Conservation (phyloP, 2,888 invertebrate species). For the Chrysodeixis includens region DNA sequence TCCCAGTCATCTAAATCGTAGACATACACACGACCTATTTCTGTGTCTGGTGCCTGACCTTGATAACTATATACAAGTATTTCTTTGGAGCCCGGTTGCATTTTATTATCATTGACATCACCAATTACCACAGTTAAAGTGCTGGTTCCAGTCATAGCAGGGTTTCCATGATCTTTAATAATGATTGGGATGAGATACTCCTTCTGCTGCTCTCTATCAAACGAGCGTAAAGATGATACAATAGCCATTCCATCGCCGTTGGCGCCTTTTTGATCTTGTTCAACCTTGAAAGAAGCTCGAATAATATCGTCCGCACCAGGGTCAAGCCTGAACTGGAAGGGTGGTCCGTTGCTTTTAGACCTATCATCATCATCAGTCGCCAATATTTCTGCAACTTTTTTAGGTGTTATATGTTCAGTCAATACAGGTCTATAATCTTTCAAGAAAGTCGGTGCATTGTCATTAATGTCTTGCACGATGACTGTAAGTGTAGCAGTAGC, state of each 20-base stretch:
- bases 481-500: constrained; percentile 98
- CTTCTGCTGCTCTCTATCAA: constrained; percentile 98
- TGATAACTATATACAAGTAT: constrained; percentile 99
- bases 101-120: constrained; percentile 99
- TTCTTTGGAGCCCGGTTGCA: constrained; percentile 99
- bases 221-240: constrained; percentile 97
- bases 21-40: constrained; percentile 98
- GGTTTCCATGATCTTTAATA: constrained; percentile 98
- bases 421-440: constrained; percentile 97
- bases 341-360: constrained; percentile 98
- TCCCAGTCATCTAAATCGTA: constrained; percentile 99
- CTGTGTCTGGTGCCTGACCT: constrained; percentile 96
- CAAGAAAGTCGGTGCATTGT: constrained; percentile 97
- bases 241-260: constrained; percentile 99
- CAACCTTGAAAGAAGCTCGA: constrained; percentile 97
- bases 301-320: constrained; percentile 98
- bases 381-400: constrained; percentile 97
- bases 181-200: constrained; percentile 99
- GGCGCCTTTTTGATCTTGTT: constrained; percentile 98
- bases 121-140: constrained; percentile 99
- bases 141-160: constrained; percentile 98
- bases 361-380: constrained; percentile 98
- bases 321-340: constrained; percentile 98
- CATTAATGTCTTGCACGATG: constrained; percentile 98
- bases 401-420: constrained; percentile 97